A percentile compares a stretch with the other conserved stretches of the same genome.
phyloP scores from a whole-genome alignment of 2,888 invertebrate species.

The Ophioninae sp. region DNA sequence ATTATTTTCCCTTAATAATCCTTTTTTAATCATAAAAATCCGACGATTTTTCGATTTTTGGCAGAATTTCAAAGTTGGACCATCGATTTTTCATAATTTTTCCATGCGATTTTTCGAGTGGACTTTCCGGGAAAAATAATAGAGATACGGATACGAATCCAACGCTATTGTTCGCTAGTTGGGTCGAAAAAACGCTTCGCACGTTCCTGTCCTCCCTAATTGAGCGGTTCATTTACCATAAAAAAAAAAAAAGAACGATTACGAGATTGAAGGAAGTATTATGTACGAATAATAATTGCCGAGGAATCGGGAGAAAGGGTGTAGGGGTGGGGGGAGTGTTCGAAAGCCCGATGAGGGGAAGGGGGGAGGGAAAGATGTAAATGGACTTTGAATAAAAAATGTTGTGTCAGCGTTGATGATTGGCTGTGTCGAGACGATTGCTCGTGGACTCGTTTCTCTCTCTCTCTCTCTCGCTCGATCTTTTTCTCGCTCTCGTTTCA shows the following conservation, averaged over 20 bases:
- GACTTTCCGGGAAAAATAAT: too few relatives aligned
- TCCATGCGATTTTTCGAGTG: too few relatives aligned
- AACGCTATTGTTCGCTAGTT: too few relatives aligned
- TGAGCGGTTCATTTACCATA: constrained; percentile 26
- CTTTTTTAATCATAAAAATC: too few relatives aligned
- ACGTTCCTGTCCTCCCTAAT: constrained; percentile 16
- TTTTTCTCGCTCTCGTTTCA: constrained; percentile 17
- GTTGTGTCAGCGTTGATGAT: constrained; percentile 67
- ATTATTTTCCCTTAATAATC: too few relatives aligned
- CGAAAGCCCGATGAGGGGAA: too few relatives aligned
- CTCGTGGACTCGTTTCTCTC: constrained; percentile 40
- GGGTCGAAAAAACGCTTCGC: constrained; percentile 7
- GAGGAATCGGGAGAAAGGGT: background rate
- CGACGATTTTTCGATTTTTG: too few relatives aligned
- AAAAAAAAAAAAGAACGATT: constrained; percentile 14
- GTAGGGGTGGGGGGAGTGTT: constrained; percentile 13
- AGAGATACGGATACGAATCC: too few relatives aligned
- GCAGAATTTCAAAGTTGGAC: too few relatives aligned
- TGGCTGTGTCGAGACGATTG: constrained; percentile 53
- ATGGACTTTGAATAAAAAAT: constrained; percentile 64
- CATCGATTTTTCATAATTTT: too few relatives aligned
- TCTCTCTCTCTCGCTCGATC: background rate
- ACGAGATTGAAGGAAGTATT: constrained; percentile 42
- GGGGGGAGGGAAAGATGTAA: constrained; percentile 29
- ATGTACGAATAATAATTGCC: constrained; percentile 45